Base-by-base conservation (phyloP, 2,113 vertebrate genomes). In the Archocentrus centrarchus region DNA sequence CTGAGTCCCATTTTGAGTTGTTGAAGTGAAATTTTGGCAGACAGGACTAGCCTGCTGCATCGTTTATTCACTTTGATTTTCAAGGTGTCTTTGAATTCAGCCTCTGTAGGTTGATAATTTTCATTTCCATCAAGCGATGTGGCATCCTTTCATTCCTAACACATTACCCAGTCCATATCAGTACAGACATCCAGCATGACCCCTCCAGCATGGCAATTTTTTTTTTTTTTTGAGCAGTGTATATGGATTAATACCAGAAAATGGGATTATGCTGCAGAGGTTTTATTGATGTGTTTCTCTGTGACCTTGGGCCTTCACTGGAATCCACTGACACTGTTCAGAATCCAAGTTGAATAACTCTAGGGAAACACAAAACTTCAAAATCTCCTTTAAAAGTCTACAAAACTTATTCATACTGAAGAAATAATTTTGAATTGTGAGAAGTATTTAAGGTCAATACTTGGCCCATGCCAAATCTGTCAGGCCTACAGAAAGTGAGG, bases 361-460 rank as follows among this genome's bases (percentile, higher is more conserved):
- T 27, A 47, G 27, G 20, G 47, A 0, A 55, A 14, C 0, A 73
- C 3, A 32, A 73, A 73, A 32, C 17, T n/a, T 73, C 58, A 75
- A 35, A 27, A 75, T 6, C 27, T 24, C 8, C 27, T 68, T 70
- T 10, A 24, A 59, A 18, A 47, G 44, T 24, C 37, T 35, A 59
- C 20, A 59, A 66, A 24, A 24, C 66, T 14, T 14, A 59, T 59
- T 53, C 60, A 47, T 1, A 68, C 2, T 37, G n/a, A 81, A 80
- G 41, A 58, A 9, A 53, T 9, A 30, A 6, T 32, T 55, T 57
- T 66, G 17, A 66, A 24, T 53, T n/a, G 18, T 5, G 41, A 22
- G 59, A 76, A 73, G 30, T 37, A 75, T 44, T 66, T 53, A 88
- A 85, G 60, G 80, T 59, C 77, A 35, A 35, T 58, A 79, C 47